phyloP scores from a whole-genome alignment of 2,797 vertebrate species.

The Melanotaenia parkinsoni region DNA sequence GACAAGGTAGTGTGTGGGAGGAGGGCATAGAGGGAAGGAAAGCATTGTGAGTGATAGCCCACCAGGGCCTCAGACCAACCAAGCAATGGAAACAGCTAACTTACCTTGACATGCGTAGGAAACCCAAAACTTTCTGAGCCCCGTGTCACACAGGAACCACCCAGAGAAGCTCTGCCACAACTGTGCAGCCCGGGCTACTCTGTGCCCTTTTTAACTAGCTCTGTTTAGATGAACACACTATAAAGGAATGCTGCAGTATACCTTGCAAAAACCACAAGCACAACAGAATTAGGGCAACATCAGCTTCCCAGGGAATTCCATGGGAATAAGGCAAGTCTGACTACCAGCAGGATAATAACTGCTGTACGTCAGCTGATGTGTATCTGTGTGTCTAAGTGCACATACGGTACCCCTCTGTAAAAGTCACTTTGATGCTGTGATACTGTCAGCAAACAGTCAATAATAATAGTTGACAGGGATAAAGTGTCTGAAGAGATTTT shows the following conservation, averaged over 20 bases:
- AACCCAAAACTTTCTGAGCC: slow-evolving; percentile 78
- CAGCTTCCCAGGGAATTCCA: slow-evolving; percentile 60
- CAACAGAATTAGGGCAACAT: slow-evolving; percentile 75
- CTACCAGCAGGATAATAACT: slow-evolving; percentile 60
- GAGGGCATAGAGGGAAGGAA: slow-evolving; percentile 40
- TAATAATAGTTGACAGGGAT: slow-evolving; percentile 43
- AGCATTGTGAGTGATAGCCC: slow-evolving; percentile 80
- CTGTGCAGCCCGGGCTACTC: slow-evolving; percentile 66
- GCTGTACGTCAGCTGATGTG: slow-evolving; percentile 38
- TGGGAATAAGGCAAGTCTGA: slow-evolving; percentile 69
- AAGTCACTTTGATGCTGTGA: slow-evolving; percentile 53
- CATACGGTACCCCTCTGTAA: slow-evolving; percentile 9
- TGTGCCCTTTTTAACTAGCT: slow-evolving; percentile 80
- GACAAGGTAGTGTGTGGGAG: slow-evolving; percentile 53
- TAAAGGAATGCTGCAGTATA: slow-evolving; percentile 81
- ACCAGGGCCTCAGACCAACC: slow-evolving; percentile 73
- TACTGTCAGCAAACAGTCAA: slow-evolving; percentile 42
- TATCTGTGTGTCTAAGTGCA: slow-evolving; percentile 33
- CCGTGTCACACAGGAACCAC: slow-evolving; percentile 81
- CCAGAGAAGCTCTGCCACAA: slow-evolving; percentile 74
- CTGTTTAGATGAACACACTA: slow-evolving; percentile 86
- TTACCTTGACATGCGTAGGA: slow-evolving; percentile 85
- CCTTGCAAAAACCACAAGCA: slow-evolving; percentile 79
- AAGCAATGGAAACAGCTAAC: slow-evolving; percentile 75
- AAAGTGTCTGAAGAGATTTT: slow-evolving; percentile 41